Evolutionary conservation across 2,888 invertebrate genomes (phyloP), one percentile per base, ranked within the genome.

Genomic region (Troides helena): DNA sequence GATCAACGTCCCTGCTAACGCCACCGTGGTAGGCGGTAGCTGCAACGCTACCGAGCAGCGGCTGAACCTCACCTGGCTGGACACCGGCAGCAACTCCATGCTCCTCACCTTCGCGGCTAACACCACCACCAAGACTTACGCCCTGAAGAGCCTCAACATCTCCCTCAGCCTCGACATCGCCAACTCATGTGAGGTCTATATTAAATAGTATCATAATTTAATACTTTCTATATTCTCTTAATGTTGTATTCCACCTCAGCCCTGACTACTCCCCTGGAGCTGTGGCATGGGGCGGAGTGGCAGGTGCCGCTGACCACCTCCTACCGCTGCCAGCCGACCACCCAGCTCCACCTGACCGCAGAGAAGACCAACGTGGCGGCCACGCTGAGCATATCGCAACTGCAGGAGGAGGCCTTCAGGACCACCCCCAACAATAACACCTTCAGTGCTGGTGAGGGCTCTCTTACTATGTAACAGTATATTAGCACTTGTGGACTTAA

Each of bases 331-430:
- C 84, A 91, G 46, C 93, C 94, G 65, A 81, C 93, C 65, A 94
- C 95, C 74, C 84, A 80, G 18, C 83, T 96, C 53, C 93, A 94
- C 80, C 85, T 96, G 79, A 93, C 93, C 10, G 80, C 85, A 1
- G 79, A 77, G 53, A 60, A 75, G 12, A 77, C 73, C 66, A 81
- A 72, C 77, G 80, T 77, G 12, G 85, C 78, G 14, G 95, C 94
- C 12, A 84, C 82, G 7, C 80, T 96, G 39, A 93, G 91, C 25
- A 80, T 97, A 17, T 92, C 94, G 30, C 88, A 94, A 71, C 88
- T 97, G 61, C 96, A 96, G 81, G 93, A 96, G 78, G 95, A 97
- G 87, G 97, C 97, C 5, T 97, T 96, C 93, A 93, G 93, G 73
- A 85, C 85, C 18, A 81, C 86, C 0, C 88, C 92, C 36, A 88